These are phyloP conservation scores for Orius insidiosus DNA, from an alignment of 1,140 invertebrate genomes.

Conservation along the genomic window DNA sequence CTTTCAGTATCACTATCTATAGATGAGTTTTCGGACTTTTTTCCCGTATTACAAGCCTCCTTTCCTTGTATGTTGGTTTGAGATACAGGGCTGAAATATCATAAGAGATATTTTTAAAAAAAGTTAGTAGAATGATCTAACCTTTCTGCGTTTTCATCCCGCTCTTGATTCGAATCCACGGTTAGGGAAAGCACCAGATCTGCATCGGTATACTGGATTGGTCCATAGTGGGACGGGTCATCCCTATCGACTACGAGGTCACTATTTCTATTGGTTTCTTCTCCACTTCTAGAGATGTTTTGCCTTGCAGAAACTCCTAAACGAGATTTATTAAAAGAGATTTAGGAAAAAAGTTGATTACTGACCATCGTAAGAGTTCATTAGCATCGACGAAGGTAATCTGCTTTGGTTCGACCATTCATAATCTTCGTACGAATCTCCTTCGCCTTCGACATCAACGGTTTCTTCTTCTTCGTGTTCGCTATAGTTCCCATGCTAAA, in stretches of 20 bases:
- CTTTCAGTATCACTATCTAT: constrained; percentile 27
- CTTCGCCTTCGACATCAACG: constrained; percentile 48
- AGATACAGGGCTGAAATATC: constrained; percentile 20
- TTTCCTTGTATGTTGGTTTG: constrained; percentile 18
- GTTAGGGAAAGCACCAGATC: constrained; percentile 38
- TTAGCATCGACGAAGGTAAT: constrained; percentile 24
- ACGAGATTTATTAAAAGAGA: no score
- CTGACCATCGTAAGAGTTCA: no score
- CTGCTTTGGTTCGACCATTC: constrained; percentile 65
- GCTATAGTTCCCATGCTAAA: constrained; percentile 15
- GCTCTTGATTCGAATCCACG: constrained; percentile 22
- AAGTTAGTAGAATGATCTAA: constrained; percentile 2
- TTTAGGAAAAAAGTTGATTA: no score
- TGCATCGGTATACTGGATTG: constrained; percentile 61
- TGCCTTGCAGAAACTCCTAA: not conserved
- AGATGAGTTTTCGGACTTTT: constrained; percentile 29
- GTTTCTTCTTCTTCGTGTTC: constrained; percentile 40
- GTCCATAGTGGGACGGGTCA: constrained; percentile 57
- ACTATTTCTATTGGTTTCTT: constrained; percentile 56
- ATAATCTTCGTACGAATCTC: constrained; percentile 54
- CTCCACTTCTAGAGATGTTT: constrained; percentile 20
- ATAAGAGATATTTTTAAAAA: constrained; percentile 4
- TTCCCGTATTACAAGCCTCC: constrained; percentile 10
- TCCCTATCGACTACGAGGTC: constrained; percentile 64
- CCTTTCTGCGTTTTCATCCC: constrained; percentile 2